Evolutionary conservation across 1,140 invertebrate species (phyloP), one percentile per base, ranked within the genome.

Genomic region (Drosophila leontia): DNA sequence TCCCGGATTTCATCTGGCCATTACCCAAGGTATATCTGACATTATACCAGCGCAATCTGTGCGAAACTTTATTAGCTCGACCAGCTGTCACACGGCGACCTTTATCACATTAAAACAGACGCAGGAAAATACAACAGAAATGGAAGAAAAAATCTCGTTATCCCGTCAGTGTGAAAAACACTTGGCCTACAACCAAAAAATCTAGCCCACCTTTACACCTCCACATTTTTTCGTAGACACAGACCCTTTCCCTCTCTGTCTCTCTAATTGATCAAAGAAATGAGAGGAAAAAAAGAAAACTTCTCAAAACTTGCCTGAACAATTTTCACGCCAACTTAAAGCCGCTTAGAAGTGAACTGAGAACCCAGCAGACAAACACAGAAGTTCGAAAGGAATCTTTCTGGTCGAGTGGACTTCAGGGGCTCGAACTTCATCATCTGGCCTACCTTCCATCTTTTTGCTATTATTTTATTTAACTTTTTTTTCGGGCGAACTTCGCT

Each of bases 291-390:
- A 50, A 57, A 50, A 35, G 55, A 63, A 78, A 86, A 85, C 58
- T 85, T 84, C 75, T 85, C 34, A 56, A 44, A 81, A 84, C 72
- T 82, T 87, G 68, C 57, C 77, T 56, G 47, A 81, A 81, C 75
- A 85, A 85, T 85, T 88, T 88, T 88, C 65, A 90, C 81, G 78
- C 78, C 63, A 91, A 88, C 85, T 88, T 90, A 91, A 88, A 88
- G 78, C 75, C 75, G 78, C 86, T 88, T 90, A 79, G 29, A 58
- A 34, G 44, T 26, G 53, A 72, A 51, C 69, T 42, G 37, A 42
- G 69, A 61, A 11, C 19, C 29, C 19, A 35, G 19, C 34, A 48
- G 56, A 60, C 70, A 71, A 72, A 50, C 41, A 41, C 67, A 56
- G 63, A 72, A 72, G 69, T 72, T 72, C 44, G 37, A n/a, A 17